Base-by-base conservation (phyloP, 2,113 vertebrate genomes). In the Atherinomorus stipes region DNA sequence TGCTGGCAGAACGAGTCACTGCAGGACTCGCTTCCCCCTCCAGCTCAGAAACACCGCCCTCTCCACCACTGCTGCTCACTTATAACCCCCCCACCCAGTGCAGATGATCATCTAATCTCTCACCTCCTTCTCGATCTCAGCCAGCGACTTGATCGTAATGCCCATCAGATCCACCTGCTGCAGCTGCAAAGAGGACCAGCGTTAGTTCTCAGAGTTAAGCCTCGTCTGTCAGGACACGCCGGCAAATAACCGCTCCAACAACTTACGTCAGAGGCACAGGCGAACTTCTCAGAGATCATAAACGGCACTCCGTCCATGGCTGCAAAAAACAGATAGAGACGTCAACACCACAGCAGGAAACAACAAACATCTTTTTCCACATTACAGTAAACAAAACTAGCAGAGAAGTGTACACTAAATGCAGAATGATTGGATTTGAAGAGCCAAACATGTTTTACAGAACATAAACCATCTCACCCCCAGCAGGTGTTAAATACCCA, bases 301-400 rank as follows among this genome's bases (percentile, higher is more conserved):
- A 99, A 99, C 78, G 98, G 98, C 84, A 99, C 98, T 34, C 98
- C 98, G 53, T 99, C 98, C 98, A 99, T 99, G 0, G 98, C 98
- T 99, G 92, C 56, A 94, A 92, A 22, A 94, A n/a, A 51, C 7
- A 76, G n/a, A n/a, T n/a, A n/a, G 0, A 16, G 11, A n/a, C 0
- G 4, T 11, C 5, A n/a, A n/a, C n/a, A n/a, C 25, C 16, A 61
- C 38, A 44, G 16, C 42, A 44, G 42, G 3, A 16, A 44, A 44
- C 2, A 44, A 18, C 16, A 15, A 44, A 44, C 4, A n/a, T n/a
- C n/a, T n/a, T n/a, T n/a, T n/a, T n/a, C n/a, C n/a, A n/a, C n/a
- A n/a, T n/a, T n/a, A n/a, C n/a, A n/a, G n/a, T n/a, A n/a, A n/a
- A n/a, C n/a, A n/a, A n/a, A n/a, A n/a, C n/a, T n/a, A n/a, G n/a